Evolutionary conservation across 2,797 vertebrate genomes (phyloP), one percentile per base, ranked within the genome.

Genomic region (Fistularia tabacaria): DNA sequence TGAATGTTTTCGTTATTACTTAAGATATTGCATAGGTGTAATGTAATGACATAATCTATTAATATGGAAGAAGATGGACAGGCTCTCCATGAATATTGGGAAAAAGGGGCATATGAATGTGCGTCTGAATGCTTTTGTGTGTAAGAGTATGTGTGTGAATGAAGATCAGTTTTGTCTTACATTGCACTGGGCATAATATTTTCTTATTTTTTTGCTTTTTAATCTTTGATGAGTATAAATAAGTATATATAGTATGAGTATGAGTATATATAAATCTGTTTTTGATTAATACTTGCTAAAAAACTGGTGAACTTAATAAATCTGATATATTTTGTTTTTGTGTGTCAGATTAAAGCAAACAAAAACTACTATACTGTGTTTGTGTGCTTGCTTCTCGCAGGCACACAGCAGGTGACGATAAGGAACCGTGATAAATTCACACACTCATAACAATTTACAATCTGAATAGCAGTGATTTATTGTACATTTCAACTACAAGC

Each of bases 341-440:
- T 57, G 59, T 49, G 46, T 57, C 36, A 37, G n/a, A 36, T 7
- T 14, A 46, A 15, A 46, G 9, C 13, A 36, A 36, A 12, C 14
- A 46, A 15, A 46, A 9, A 3, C 3, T 3, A 6, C 36, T 44
- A n/a, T 13, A 11, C 36, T 15, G 48, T 36, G 8, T 49, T 42
- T 42, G 36, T 43, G 46, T 49, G 51, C 11, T 62, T 15, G 37
- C 54, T 62, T 61, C 64, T 73, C 65, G 66, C 13, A 13, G 66
- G 64, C 14, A 37, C 81, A 74, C 79, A 86, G 82, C 72, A 77
- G 81, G 83, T 84, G 85, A 88, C 44, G 74, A 79, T 81, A 80
- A 85, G 77, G 72, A 79, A 62, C 73, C 66, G 73, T 82, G 83
- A 85, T 80, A 83, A 85, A 83, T 46, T 76, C 71, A 72, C 74